Evolutionary conservation across 2,797 vertebrate species (phyloP), one percentile per base, ranked within the genome.

Genomic region (Tangara arthus): DNA sequence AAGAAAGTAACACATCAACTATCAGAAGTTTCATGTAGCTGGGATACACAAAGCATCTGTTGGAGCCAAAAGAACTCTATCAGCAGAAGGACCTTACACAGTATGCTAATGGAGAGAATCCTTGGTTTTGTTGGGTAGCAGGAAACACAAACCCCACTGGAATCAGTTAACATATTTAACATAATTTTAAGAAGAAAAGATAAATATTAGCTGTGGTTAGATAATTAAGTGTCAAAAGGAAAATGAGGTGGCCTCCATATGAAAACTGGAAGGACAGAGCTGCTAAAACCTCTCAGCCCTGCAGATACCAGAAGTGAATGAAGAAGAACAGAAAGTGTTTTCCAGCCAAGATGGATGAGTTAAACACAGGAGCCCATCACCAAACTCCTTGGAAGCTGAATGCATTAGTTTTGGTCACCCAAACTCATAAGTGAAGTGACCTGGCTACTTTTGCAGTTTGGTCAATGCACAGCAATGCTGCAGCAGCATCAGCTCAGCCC

Each of bases 1-100:
- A 87, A 39, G 2, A 39, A 34, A 59, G 21, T 55, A 59, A 68
- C 1, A 6, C 1, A 21, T 1, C 8, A 57, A 65, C 35, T 70
- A 64, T 5, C 21, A 16, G 37, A 64, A 64, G 55, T 49, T 87
- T 46, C 69, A 47, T 0, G 1, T 12, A 59, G 21, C 26, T 79
- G 15, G 4, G 9, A 82, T 66, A 57, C 15, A 47, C 7, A 70
- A 65, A 18, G 8, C 17, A 77, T 8, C 32, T 39, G 12, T 0
- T 47, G 23, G 12, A 89, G 35, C 17, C 39, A 88, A 42, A 1
- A 76, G 56, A 81, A 32, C 47, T 20, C 12, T 12, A 12, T 6
- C 46, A 50, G 68, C 66, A 69, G 44, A n/a, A 70, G 10, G 7
- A 60, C 34, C 2, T 1, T 7, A 16, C 2, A 23, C 1, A 0